phyloP scores from a whole-genome alignment of 2,797 vertebrate genomes.

The Onychomys arenicola region DNA sequence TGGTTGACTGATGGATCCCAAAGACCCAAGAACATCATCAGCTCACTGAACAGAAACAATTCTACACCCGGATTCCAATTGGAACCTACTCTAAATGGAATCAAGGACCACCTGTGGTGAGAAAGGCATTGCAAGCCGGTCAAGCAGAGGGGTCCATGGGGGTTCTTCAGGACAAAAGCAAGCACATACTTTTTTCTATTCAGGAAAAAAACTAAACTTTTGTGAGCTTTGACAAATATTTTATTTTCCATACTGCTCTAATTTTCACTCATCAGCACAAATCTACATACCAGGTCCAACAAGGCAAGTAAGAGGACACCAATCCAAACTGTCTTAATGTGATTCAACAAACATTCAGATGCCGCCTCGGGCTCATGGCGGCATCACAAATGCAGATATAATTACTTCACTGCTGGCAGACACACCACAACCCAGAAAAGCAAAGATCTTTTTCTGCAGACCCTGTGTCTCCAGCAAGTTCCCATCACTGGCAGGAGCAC shows the following conservation, averaged over 20 bases:
- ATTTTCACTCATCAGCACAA: not conserved
- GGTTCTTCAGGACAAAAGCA: not conserved
- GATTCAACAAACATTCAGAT: not conserved
- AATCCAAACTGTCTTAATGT: not conserved
- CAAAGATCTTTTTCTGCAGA: not conserved
- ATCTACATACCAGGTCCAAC: not conserved
- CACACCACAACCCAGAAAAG: not conserved
- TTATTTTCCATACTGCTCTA: not conserved
- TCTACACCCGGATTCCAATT: not conserved
- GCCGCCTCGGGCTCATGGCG: not conserved
- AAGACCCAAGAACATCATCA: not conserved
- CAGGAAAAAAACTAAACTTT: not conserved
- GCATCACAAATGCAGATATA: not conserved
- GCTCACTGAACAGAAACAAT: not conserved
- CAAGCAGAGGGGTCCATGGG: not conserved
- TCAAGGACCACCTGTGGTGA: not conserved
- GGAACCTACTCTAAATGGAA: not conserved
- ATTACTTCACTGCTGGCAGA: not conserved
- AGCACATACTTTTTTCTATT: not conserved
- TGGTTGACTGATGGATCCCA: not conserved
- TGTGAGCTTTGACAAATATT: not conserved
- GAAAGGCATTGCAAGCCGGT: not conserved
- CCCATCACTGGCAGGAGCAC: too few relatives aligned
- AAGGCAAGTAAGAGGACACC: not conserved
- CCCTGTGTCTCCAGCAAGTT: not conserved